Evolutionary conservation across 2,797 vertebrate species (phyloP).

Genomic region (Fistularia tabacaria): DNA sequence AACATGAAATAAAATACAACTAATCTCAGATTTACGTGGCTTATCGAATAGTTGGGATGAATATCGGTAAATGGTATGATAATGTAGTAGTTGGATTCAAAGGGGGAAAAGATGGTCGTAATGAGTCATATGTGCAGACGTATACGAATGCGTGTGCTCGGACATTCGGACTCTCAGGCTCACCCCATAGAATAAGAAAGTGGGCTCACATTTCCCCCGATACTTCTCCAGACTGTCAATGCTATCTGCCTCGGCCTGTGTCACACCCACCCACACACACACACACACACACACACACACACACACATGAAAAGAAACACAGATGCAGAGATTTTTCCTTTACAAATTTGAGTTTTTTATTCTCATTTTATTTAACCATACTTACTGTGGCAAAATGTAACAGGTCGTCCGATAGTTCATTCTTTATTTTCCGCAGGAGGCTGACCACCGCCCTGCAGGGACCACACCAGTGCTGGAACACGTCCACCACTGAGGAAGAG

Average conservation of each 20-base stretch:
- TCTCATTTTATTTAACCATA: too few relatives aligned
- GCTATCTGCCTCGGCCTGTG: slow-evolving; percentile 86
- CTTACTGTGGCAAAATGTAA: slow-evolving; percentile 92
- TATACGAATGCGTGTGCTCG: not conserved
- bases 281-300: slow-evolving; percentile 13
- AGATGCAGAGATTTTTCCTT: not conserved
- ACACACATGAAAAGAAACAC: not conserved
- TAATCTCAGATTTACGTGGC: too few relatives aligned
- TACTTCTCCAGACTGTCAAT: slow-evolving; percentile 85
- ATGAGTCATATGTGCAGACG: too few relatives aligned
- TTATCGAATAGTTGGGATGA: too few relatives aligned
- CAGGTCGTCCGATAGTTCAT: slow-evolving; percentile 81
- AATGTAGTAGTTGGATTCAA: too few relatives aligned
- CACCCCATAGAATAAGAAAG: slow-evolving; percentile 90
- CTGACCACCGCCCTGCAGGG: slow-evolving; percentile 87
- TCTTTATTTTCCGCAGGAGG: slow-evolving; percentile 90
- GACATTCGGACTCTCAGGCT: not conserved
- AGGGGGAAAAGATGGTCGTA: too few relatives aligned
- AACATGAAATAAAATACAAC: not conserved
- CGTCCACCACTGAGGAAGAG: slow-evolving; percentile 81
- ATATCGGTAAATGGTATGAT: too few relatives aligned
- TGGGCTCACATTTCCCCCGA: slow-evolving; percentile 87
- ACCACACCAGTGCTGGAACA: slow-evolving; percentile 92
- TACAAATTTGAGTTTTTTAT: not conserved
- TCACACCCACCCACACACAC: slow-evolving; percentile 15